phyloP scores from a whole-genome alignment of 1,140 invertebrate genomes.

The Glomeris maerens region DNA sequence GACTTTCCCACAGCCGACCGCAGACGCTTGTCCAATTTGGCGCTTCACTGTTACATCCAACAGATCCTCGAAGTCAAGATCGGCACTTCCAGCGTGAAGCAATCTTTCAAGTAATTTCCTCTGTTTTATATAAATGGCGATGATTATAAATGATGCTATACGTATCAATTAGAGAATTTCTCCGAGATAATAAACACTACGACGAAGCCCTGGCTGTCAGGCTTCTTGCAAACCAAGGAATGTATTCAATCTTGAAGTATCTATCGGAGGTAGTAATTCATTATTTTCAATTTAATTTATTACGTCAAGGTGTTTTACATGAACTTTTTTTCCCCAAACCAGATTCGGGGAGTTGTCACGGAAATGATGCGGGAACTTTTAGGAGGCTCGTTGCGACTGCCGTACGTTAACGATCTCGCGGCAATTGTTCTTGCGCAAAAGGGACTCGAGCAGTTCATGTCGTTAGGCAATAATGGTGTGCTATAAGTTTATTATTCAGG shows the following conservation, averaged over 20 bases:
- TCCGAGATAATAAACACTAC: slow-evolving; percentile 50
- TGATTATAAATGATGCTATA: neutral
- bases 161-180: slow-evolving; percentile 40
- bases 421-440: slow-evolving; percentile 24
- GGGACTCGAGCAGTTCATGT: slow-evolving; percentile 22
- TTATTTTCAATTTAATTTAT: too few species aligned
- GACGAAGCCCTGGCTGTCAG: slow-evolving; percentile 50
- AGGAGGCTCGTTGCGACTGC: too few species aligned
- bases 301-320: too few species aligned
- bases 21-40: slow-evolving; percentile 51
- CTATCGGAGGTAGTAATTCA: too few species aligned
- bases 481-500: too few species aligned
- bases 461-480: too few species aligned
- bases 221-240: slow-evolving; percentile 39
- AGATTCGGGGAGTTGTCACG: too few species aligned
- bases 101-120: slow-evolving; percentile 2
- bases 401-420: too few species aligned
- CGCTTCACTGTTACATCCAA: slow-evolving; percentile 49
- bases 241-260: too few species aligned
- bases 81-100: neutral
- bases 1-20: slow-evolving; percentile 46
- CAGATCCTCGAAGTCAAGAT: slow-evolving; percentile 34
- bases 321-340: too few species aligned
- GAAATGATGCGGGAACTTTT: too few species aligned
- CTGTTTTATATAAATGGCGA: neutral